Evolutionary conservation across 2,113 vertebrate genomes (phyloP).

Genomic region (Syrrhaptes paradoxus): DNA sequence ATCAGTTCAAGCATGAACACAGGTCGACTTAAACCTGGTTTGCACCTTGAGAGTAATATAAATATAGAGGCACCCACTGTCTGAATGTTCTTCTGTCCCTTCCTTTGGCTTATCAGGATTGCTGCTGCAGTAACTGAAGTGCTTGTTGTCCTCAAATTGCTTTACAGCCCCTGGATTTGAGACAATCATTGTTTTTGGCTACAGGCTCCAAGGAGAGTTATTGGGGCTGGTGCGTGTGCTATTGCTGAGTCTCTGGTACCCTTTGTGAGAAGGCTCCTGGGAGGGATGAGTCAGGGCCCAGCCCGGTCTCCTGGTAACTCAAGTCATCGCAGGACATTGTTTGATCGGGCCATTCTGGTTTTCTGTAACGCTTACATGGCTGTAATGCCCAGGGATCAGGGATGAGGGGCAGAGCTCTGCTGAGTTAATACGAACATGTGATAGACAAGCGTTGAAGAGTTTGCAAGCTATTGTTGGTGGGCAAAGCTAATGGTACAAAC

Average conservation of each 20-base stretch:
- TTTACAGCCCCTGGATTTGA: neutral
- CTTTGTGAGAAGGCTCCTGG: neutral
- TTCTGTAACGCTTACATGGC: neutral
- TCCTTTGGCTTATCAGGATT: neutral
- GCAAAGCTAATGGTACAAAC: neutral
- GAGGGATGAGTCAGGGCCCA: neutral
- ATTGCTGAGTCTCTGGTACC: neutral
- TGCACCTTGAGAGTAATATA: neutral
- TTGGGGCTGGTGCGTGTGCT: neutral
- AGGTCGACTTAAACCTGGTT: neutral
- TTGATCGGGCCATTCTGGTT: neutral
- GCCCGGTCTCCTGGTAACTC: neutral
- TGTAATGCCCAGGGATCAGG: neutral
- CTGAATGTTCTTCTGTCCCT: neutral
- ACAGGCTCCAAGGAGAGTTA: neutral
- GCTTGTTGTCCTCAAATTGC: neutral
- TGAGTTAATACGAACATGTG: neutral
- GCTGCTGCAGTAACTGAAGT: neutral
- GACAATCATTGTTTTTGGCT: neutral
- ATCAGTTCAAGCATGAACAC: fast-evolving
- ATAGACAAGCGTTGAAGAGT: neutral
- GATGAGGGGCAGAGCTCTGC: neutral
- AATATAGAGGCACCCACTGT: too few species aligned
- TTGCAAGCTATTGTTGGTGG: neutral
- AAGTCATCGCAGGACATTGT: neutral